A percentile compares a stretch with the other conserved stretches of the same genome.
phyloP scores from a whole-genome alignment of 1,140 invertebrate genomes.

The Cataglyphis hispanica region DNA sequence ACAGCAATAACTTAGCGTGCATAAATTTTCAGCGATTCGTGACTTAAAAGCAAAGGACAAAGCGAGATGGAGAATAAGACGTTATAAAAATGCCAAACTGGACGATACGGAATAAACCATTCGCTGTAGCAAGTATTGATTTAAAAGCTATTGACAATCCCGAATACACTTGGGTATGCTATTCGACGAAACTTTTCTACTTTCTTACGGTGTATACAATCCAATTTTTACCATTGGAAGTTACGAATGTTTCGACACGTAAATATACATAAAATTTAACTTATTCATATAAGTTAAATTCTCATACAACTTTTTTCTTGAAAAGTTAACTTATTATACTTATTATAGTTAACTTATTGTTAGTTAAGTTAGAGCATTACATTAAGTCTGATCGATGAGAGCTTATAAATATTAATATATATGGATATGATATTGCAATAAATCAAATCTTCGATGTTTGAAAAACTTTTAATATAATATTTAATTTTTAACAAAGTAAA shows the following conservation, averaged over 20 bases:
- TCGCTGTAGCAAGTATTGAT: constrained; percentile 40
- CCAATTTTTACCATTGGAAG: constrained; percentile 14
- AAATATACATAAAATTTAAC: constrained; percentile 13
- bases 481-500: neutral
- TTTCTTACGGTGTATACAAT: neutral
- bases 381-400: neutral
- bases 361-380: no score
- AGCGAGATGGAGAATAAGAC: neutral
- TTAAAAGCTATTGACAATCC: constrained; percentile 50
- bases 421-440: neutral
- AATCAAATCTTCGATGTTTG: neutral
- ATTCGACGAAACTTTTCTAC: constrained; percentile 38
- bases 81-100: neutral
- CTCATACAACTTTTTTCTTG: constrained; percentile 13
- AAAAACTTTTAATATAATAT: neutral
- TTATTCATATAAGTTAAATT: no score
- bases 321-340: no score
- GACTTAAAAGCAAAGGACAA: neutral
- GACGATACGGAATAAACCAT: neutral
- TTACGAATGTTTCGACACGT: neutral
- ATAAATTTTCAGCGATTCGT: neutral
- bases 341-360: no score
- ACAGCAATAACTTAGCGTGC: neutral
- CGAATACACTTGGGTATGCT: constrained; percentile 13
- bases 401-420: constrained; percentile 13